phyloP scores from a whole-genome alignment of 2,888 invertebrate species.

The Trypoxylon attenuatum region DNA sequence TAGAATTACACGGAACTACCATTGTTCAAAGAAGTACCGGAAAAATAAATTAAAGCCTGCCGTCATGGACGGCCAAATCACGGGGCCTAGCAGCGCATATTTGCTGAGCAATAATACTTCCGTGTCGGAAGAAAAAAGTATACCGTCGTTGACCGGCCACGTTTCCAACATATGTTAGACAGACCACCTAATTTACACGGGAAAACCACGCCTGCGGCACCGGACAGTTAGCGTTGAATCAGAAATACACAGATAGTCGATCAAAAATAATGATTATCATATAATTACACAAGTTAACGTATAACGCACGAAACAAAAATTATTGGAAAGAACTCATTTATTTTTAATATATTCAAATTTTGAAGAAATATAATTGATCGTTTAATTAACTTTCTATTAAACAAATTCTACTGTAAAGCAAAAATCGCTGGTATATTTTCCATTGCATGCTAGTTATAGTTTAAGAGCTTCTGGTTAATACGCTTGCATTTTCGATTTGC shows the following conservation, averaged over 20 bases:
- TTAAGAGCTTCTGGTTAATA: conserved; percentile 23
- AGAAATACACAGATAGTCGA: background rate
- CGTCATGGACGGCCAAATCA: conserved; percentile 11
- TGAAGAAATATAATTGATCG: no score
- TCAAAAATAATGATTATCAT: background rate
- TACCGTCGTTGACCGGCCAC: no score
- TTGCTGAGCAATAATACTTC: conserved; percentile 17
- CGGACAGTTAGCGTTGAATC: background rate
- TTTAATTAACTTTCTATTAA: no score
- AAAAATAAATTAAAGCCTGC: conserved; percentile 20
- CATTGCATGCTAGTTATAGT: no score
- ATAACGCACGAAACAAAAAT: no score
- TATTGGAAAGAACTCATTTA: no score
- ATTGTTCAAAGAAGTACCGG: conserved; percentile 20
- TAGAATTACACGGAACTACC: conserved; percentile 6
- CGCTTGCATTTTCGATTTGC: conserved; percentile 36
- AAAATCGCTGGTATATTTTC: no score
- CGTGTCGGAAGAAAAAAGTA: conserved; percentile 8
- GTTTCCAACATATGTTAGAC: background rate
- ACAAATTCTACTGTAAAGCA: no score
- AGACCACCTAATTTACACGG: background rate
- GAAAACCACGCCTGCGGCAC: background rate
- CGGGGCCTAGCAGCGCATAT: conserved; percentile 22
- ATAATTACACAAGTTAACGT: no score
- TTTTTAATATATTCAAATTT: no score